Base-by-base conservation (phyloP, 2,797 vertebrate genomes). In the Phalloptychus januarius region DNA sequence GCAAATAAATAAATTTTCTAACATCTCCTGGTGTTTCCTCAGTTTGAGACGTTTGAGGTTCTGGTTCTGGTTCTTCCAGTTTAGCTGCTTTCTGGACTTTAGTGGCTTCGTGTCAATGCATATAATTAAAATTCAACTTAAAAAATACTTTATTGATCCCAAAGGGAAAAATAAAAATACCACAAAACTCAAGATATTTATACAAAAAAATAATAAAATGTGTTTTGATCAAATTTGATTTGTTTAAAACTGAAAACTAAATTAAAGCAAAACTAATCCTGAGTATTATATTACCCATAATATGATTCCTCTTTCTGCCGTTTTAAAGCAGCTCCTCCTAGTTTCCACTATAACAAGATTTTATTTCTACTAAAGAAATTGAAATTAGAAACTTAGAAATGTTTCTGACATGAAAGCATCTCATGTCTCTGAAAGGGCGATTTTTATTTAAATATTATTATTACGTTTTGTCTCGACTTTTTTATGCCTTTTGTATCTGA, bases 1-100 rank as follows among this genome's bases (percentile, higher is more conserved):
- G 40, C 45, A 72, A 81, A 75, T 78, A 76, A 84, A 84, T 77
- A n/a, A n/a, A 45, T 67, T 61, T 82, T 79, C 77, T 40, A 61
- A 81, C 6, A n/a, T 65, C n/a, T 23, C 52, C 46, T 58, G 67
- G 69, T 20, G 33, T 23, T 52, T 8, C 50, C 23, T 52, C 1
- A 1, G 50, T 71, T 79, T 54, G 56, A 58, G 56, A 31, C 13
- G 28, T 58, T 15, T 15, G 20, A 25, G 36, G 20, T 40, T 38
- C 33, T 25, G 16, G 58, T 36, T 63, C 31, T 20, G 18, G 58
- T 36, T 65, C 63, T 61, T 31, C 28, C 56, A 15, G 13, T 6
- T 50, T 23, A 20, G 33, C 18, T 8, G 15, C 7, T 63, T 28
- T 58, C 11, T 31, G n/a, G n/a, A 31, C 54, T 58, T 28, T 58